phyloP scores from a whole-genome alignment of 1,140 invertebrate genomes.

The Phenacoccus solenopsis region DNA sequence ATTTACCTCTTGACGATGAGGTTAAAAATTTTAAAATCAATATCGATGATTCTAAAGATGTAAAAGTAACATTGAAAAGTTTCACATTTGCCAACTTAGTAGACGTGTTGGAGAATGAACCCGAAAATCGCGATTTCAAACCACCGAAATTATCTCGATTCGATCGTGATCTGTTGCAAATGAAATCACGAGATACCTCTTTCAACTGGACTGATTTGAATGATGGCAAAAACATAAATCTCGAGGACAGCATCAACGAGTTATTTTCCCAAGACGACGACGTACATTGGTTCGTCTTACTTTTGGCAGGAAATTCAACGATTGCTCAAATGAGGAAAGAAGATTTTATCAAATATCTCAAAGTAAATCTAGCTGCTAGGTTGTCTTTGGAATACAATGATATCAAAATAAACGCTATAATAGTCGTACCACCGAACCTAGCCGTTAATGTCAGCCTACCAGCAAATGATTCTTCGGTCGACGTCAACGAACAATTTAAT shows the following conservation, averaged over 20 bases:
- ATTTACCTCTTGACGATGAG: not conserved
- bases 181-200: not conserved
- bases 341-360: conserved; percentile 33
- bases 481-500: not conserved
- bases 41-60: not conserved
- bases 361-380: conserved; percentile 33
- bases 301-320: conserved; percentile 30
- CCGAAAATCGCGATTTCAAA: not conserved
- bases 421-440: conserved; percentile 29
- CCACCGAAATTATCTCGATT: not conserved
- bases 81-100: not conserved
- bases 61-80: not conserved
- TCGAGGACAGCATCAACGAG: not conserved
- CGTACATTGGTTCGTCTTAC: conserved; percentile 14
- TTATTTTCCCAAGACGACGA: not conserved
- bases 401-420: conserved; percentile 29
- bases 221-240: not conserved
- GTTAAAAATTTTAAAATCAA: not conserved
- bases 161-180: not conserved
- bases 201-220: not conserved
- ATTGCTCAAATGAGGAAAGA: conserved; percentile 30
- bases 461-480: not conserved
- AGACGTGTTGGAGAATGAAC: not conserved
- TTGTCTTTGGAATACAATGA: conserved; percentile 33
- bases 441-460: conserved; percentile 30